A percentile compares a stretch with the other conserved stretches of the same genome.
These are phyloP conservation scores for Zeuzera pyrina DNA, from an alignment of 2,888 invertebrate species.

Conservation along the genomic window DNA sequence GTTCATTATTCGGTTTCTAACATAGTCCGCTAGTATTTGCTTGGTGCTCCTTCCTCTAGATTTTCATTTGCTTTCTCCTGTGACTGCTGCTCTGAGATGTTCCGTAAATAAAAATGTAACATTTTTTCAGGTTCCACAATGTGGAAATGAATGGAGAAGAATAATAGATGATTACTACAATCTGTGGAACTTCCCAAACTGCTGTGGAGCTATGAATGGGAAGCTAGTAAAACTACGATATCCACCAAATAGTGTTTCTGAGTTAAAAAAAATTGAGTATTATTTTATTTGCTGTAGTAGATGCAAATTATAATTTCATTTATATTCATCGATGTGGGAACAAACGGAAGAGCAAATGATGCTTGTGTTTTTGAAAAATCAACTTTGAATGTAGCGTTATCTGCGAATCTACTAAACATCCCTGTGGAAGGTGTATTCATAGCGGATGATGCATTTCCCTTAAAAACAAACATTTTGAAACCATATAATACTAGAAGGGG, in stretches of 20 bases:
- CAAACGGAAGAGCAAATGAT: conserved; percentile 14
- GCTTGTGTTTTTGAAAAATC: too few species aligned
- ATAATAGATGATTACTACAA: neutral
- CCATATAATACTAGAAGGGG: conserved; percentile 15
- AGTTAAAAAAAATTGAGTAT: neutral
- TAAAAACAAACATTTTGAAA: conserved; percentile 11
- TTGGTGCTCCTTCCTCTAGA: too few species aligned
- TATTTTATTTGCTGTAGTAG: too few species aligned
- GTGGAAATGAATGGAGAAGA: neutral
- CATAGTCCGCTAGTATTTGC: too few species aligned
- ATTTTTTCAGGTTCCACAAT: neutral
- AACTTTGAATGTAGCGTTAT: conserved; percentile 13
- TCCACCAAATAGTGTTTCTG: neutral
- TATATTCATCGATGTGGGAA: conserved; percentile 13
- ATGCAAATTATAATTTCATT: conserved; percentile 14
- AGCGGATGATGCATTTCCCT: conserved; percentile 19
- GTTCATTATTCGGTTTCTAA: too few species aligned
- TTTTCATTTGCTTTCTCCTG: too few species aligned
- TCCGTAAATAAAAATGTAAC: too few species aligned
- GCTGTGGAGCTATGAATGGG: neutral
- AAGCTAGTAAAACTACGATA: neutral
- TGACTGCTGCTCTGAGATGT: too few species aligned
- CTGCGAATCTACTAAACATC: conserved; percentile 11
- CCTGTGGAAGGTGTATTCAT: conserved; percentile 12
- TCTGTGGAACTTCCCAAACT: too few species aligned